phyloP scores from a whole-genome alignment of 2,113 vertebrate genomes.

The Albula glossodonta region DNA sequence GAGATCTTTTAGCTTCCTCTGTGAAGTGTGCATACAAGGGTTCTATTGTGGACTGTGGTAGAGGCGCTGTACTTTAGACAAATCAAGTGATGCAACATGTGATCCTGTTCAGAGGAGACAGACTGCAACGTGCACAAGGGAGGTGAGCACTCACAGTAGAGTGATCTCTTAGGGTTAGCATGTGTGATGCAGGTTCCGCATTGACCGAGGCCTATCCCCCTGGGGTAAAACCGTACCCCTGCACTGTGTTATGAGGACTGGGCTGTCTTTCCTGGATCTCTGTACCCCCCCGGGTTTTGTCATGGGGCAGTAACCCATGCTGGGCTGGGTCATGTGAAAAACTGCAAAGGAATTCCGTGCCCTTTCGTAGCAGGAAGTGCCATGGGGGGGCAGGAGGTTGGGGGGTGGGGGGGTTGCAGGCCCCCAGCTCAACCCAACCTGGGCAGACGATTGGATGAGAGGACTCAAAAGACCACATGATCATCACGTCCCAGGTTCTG shows the following conservation, averaged over 20 bases:
- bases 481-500: too few relatives aligned
- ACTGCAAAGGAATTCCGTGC: background rate
- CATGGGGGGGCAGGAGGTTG: background rate
- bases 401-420: too few relatives aligned
- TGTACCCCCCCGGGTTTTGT: too few relatives aligned
- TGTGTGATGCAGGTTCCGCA: background rate
- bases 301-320: too few relatives aligned
- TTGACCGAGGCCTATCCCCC: background rate
- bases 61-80: constrained; percentile 27
- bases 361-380: background rate
- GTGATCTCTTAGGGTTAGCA: background rate
- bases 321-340: constrained; percentile 27
- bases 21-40: constrained; percentile 37
- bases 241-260: background rate
- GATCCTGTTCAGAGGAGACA: constrained; percentile 31
- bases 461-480: too few relatives aligned
- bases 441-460: too few relatives aligned
- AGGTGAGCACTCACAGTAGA: background rate
- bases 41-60: constrained; percentile 34
- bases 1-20: background rate
- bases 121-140: background rate
- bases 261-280: background rate
- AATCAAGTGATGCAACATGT: constrained; percentile 64
- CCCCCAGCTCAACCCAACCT: too few relatives aligned
- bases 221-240: background rate